Evolutionary conservation across 2,797 vertebrate genomes (phyloP).

Genomic region (Hippoglossus hippoglossus): DNA sequence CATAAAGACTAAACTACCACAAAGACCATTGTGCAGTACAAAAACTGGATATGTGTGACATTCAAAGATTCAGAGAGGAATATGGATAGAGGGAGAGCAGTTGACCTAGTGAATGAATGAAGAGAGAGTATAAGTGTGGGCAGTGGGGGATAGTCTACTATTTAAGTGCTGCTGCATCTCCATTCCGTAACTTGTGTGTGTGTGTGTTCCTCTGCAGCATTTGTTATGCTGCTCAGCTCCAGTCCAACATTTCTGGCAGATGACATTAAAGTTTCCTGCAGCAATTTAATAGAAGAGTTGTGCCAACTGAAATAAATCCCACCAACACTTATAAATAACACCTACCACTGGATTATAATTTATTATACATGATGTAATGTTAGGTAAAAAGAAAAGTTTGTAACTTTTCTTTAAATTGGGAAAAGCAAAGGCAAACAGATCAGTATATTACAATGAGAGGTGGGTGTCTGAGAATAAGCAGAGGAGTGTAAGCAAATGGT

Average conservation of each 20-base stretch:
- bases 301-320: not conserved
- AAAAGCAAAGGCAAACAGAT: not conserved
- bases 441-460: too few species aligned
- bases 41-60: not conserved
- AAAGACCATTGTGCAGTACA: too few species aligned
- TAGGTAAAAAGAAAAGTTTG: not conserved
- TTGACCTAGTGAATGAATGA: constrained; percentile 39
- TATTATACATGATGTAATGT: not conserved
- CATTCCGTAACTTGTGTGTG: constrained; percentile 38
- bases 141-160: constrained; percentile 16
- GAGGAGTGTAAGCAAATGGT: too few species aligned
- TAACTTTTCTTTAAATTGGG: not conserved
- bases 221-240: constrained; percentile 29
- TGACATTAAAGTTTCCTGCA: constrained; percentile 26
- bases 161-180: constrained; percentile 47
- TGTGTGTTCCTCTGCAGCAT: constrained; percentile 43
- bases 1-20: too few species aligned
- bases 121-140: constrained; percentile 22
- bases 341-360: not conserved
- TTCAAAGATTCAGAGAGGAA: not conserved
- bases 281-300: constrained; percentile 1
- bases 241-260: constrained; percentile 26
- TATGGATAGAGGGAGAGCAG: constrained; percentile 2
- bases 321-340: too few species aligned
- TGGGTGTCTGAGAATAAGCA: too few species aligned